Base-by-base conservation (phyloP, 2,888 invertebrate species). In the Eueremaeus valkanovi region DNA sequence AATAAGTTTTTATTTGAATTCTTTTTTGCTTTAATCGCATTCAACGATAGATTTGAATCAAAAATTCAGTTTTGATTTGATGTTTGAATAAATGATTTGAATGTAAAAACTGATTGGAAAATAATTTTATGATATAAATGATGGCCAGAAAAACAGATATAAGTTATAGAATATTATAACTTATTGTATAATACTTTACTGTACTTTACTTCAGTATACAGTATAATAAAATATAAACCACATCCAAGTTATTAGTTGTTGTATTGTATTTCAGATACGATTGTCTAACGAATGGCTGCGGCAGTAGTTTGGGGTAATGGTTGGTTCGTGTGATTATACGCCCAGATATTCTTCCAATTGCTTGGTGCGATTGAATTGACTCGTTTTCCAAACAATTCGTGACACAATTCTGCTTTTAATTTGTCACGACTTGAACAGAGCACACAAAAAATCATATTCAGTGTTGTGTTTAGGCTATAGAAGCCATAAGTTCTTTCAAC, bases 301-400 rank as follows among this genome's bases (percentile, higher is more conserved):
- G 31, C 29, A 31, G 61, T 61, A 61, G 29, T 66, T 36, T 66
- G 9, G 31, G 21, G 1, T 36, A 66, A 66, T 66, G 3, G 66
- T 66, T n/a, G 18, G 36, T 33, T 66, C 66, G 36, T 33, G 36
- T 66, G 36, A 66, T 66, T 36, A 66, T n/a, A 33, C 66, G 66
- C 61, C 61, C 61, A 31, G 33, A 61, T 61, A 45, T 45, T 45
- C 45, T 13, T 51, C 21, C 21, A 51, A 51, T 51, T 21, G 51
- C 3, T 51, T 51, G 21, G 8, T 21, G 16, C 21, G 51, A 51
- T 51, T 51, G 51, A 51, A 51, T 51, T 21, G 51, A 51, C 51
- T 51, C 9, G 18, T 51, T 21, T 51, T n/a, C 6, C n/a, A 51
- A 51, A 51, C 51, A 51, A 51, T 21, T 51, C 51, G 51, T 51